Evolutionary conservation across 2,888 invertebrate genomes (phyloP), one percentile per base, ranked within the genome.

Genomic region (Hydraecia micacea): DNA sequence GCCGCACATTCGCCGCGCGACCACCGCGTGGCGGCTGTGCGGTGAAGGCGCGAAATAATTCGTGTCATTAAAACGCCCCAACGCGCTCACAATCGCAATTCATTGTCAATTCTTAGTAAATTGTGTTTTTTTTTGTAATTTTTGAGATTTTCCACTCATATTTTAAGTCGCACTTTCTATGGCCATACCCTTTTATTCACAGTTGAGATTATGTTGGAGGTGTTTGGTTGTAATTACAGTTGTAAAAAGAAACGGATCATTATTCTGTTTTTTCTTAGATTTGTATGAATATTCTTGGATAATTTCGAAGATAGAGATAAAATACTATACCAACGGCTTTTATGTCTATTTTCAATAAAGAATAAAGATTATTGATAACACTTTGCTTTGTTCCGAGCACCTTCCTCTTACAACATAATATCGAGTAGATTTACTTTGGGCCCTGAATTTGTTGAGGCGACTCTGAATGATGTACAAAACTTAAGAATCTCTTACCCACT

Each of bases 391-490:
- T 58, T 52, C 66, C 18, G 42, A 71, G 60, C 81, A 70, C 77
- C 74, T 70, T 62, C 58, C 28, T 21, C 46, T 66, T 75, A 49
- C 0, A 36, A 67, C 49, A 73, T 82, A 77, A 73, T 82, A 77
- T 75, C 65, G 46, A 52, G 25, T 77, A 73, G 58, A 49, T 55
- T 21, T 52, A 72, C 65, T 28, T n/a, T 60, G 46, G 32, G 60
- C 63, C 60, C 46, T 42, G 42, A n/a, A 46, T 18, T 73, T 75
- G 58, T 72, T 75, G 7, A 72, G 32, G 77, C 81, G 68, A 69
- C 74, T 74, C 68, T 49, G 21, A 83, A 77, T 76, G 67, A 81
- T 88, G 88, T 87, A 87, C 88, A 86, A 88, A 84, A 66, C 76
- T 79, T 65, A 81, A 58, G 84, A 84, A 84, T 80, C 80, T 87